These are phyloP conservation scores for Salarias fasciatus DNA, from an alignment of 2,797 vertebrate genomes.

Conservation along the genomic window DNA sequence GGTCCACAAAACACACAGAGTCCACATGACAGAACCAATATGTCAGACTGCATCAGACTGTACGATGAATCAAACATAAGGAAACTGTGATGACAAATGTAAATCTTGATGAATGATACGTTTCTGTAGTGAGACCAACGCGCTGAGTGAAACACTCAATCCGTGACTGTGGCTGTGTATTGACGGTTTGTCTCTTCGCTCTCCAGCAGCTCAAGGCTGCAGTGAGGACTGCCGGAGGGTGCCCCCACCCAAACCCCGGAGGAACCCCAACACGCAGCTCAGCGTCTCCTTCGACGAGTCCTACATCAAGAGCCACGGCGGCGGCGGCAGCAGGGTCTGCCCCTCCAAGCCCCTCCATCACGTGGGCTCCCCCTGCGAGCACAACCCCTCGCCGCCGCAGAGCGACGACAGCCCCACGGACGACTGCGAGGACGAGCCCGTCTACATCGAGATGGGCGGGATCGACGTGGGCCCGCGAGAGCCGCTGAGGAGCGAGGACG, in stretches of 20 bases:
- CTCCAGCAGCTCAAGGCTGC: conserved; percentile 89
- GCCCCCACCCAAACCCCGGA: conserved; percentile 97
- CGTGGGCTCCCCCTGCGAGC: conserved; percentile 68
- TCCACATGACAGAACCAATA: no score
- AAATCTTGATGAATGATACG: no score
- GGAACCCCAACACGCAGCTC: conserved; percentile 97
- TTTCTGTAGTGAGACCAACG: no score
- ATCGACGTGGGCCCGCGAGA: conserved; percentile 88
- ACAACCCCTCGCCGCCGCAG: conserved; percentile 86
- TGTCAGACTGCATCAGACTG: no score
- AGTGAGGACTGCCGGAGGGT: conserved; percentile 97
- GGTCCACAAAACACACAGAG: no score
- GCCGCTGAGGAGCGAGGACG: conserved; percentile 87
- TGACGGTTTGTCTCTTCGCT: conserved; percentile 29
- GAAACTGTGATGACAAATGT: no score
- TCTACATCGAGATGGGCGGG: conserved; percentile 99
- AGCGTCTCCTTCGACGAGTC: conserved; percentile 98
- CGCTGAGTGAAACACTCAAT: no score
- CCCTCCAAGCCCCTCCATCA: conserved; percentile 68
- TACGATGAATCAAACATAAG: no score
- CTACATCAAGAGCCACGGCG: conserved; percentile 88
- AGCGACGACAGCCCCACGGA: conserved; percentile 86
- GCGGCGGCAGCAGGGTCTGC: conserved; percentile 80
- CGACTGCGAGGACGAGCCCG: conserved; percentile 92
- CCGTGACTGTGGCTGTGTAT: no score